Conservation (phyloP, 2,113 vertebrate species). For the Prunella fulvescens region DNA sequence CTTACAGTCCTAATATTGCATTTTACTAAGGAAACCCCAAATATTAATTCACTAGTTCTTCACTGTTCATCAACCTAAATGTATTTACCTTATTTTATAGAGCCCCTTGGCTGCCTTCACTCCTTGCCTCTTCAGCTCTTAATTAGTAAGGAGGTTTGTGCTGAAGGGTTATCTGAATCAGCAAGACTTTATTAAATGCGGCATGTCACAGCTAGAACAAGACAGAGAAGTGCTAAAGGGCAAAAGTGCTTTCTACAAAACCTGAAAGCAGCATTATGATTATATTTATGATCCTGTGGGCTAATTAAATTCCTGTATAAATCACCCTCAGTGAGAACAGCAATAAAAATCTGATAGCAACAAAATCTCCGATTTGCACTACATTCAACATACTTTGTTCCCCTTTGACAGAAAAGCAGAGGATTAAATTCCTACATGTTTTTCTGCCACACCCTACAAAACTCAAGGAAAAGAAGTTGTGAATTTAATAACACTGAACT, state of each 20-base stretch:
- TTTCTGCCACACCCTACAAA: not conserved
- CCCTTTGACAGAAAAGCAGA: not conserved
- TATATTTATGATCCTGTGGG: constrained; percentile 21
- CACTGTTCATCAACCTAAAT: not conserved
- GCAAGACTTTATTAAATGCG: constrained; percentile 50
- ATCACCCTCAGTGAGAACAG: constrained; percentile 1
- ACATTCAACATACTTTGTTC: not conserved
- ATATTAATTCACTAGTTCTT: not conserved
- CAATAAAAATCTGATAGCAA: constrained; percentile 14
- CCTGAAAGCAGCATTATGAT: not conserved
- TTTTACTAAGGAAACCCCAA: not conserved
- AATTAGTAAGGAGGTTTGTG: constrained; percentile 30
- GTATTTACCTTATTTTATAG: not conserved
- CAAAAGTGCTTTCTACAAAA: constrained; percentile 18
- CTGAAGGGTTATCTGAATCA: constrained; percentile 45
- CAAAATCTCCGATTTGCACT: constrained; percentile 3
- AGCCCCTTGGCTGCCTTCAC: not conserved
- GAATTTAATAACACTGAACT: not conserved
- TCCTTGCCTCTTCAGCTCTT: constrained; percentile 24
- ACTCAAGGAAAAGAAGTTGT: not conserved
- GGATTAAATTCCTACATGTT: not conserved
- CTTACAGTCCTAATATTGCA: not conserved
- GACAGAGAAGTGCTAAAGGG: constrained; percentile 47
- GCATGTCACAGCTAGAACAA: constrained; percentile 39
- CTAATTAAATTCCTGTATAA: constrained; percentile 37